Conservation (phyloP, 2,797 vertebrate species). For the Acipenser transmontanus region DNA sequence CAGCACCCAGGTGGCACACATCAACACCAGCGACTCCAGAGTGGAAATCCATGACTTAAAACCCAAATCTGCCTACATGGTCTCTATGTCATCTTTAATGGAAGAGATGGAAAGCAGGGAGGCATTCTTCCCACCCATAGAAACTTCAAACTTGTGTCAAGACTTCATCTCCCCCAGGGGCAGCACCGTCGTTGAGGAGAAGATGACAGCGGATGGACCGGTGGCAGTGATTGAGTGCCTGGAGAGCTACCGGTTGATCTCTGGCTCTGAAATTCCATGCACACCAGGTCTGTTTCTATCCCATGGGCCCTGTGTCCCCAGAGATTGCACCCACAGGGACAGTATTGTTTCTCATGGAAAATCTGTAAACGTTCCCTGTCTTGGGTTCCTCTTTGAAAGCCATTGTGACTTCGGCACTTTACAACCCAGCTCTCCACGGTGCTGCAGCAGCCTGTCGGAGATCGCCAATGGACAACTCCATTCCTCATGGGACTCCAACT, state of each 20-base stretch:
- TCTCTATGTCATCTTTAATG: conserved; percentile 9
- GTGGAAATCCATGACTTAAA: conserved; percentile 4
- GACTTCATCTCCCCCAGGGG: conserved; percentile 1
- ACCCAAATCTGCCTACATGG: background rate
- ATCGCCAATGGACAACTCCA: too few relatives aligned
- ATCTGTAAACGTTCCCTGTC: background rate
- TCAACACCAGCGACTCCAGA: background rate
- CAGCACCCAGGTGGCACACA: too few relatives aligned
- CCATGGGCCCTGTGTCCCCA: conserved; percentile 10
- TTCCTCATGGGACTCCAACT: background rate
- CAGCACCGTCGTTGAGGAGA: conserved; percentile 10
- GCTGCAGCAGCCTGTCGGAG: background rate
- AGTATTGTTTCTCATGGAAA: conserved; percentile 1
- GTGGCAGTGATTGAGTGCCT: conserved; percentile 11
- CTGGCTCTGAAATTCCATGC: conserved; percentile 6
- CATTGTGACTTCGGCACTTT: conserved; percentile 5
- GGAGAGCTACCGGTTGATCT: background rate
- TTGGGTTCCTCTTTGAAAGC: background rate
- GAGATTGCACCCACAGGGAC: background rate
- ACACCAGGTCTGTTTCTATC: background rate
- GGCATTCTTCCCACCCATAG: background rate
- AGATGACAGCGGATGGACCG: conserved; percentile 11
- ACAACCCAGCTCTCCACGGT: background rate
- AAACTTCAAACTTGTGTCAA: conserved; percentile 13
- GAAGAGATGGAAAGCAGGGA: conserved; percentile 6